These are phyloP conservation scores for Gastracanthus pulcherrimus DNA, from an alignment of 2,888 invertebrate species.

Conservation along the genomic window DNA sequence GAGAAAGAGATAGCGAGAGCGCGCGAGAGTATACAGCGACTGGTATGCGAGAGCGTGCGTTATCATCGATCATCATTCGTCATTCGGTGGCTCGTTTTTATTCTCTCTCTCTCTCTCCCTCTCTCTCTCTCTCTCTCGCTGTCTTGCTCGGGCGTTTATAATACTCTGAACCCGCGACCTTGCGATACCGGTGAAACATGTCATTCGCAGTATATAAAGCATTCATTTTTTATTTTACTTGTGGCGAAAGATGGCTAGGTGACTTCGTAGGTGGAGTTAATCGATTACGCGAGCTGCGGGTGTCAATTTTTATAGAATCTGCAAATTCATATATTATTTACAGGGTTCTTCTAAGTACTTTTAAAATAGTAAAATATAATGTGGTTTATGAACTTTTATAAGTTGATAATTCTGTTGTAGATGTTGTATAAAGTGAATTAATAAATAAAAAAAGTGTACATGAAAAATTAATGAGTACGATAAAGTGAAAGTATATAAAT, in stretches of 20 bases:
- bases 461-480: background rate
- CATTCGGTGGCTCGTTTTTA: constrained; percentile 15
- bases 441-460: background rate
- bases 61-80: constrained; percentile 51
- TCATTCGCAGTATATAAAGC: constrained; percentile 14
- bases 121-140: too few species aligned
- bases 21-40: background rate
- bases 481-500: too few species aligned
- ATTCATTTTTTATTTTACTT: background rate
- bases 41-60: too few species aligned
- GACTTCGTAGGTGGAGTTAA: background rate
- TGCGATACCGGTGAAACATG: constrained; percentile 13
- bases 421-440: background rate
- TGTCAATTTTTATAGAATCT: background rate
- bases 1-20: background rate
- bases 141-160: too few species aligned
- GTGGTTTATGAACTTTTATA: too few species aligned
- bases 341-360: too few species aligned
- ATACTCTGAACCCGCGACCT: constrained; percentile 9
- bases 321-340: too few species aligned
- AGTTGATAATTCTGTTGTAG: too few species aligned
- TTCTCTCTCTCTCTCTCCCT: background rate
- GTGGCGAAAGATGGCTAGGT: background rate
- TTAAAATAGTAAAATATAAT: background rate
- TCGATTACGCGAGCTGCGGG: background rate